Base-by-base conservation (phyloP, 1,140 invertebrate genomes). In the Telenomus remus region DNA sequence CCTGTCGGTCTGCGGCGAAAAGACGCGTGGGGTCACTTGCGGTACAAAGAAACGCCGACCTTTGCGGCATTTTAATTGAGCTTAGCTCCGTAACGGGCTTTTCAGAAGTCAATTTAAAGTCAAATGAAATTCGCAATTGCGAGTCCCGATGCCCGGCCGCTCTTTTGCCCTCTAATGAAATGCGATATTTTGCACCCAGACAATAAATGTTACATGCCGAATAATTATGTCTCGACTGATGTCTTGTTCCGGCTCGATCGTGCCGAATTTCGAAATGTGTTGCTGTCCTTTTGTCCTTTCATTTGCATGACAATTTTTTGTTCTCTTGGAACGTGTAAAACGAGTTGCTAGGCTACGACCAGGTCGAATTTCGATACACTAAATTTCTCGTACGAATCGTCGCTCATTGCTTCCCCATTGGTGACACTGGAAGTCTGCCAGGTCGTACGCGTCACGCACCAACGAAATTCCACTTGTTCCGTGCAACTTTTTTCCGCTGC, bases 51-150 rank as follows among this genome's bases (percentile, higher is more conserved):
- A 66, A 14, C 33, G 15, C 70, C 55, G 56, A 55, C 61, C 61
- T 73, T 61, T 73, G 55, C 56, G 60, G 55, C 48, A 49, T 65
- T 73, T 73, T 73, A 73, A 73, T 71, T 71, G 68, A 71, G 69
- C 44, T 64, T 57, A 64, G 54, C 42, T n/a, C 15, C 19, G 69
- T 72, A 72, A 72, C 64, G 54, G 60, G 43, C 60, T 65, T 72
- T n/a, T 72, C 48, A 43, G 60, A 54, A 72, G 69, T 72, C 60
- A 72, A 64, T 72, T 72, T 65, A 51, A 65, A 72, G 54, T 72
- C 53, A 72, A 72, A 72, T 72, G 56, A 48, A 72, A 72, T 72
- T 57, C 27, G 47, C 53, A 63, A 64, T 53, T 61, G 51, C 54
- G 42, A 57, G 64, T 64, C 11, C 48, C n/a, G n/a, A n/a, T n/a